Evolutionary conservation across 2,797 vertebrate genomes (phyloP).

Genomic region (Enoplosus armatus): DNA sequence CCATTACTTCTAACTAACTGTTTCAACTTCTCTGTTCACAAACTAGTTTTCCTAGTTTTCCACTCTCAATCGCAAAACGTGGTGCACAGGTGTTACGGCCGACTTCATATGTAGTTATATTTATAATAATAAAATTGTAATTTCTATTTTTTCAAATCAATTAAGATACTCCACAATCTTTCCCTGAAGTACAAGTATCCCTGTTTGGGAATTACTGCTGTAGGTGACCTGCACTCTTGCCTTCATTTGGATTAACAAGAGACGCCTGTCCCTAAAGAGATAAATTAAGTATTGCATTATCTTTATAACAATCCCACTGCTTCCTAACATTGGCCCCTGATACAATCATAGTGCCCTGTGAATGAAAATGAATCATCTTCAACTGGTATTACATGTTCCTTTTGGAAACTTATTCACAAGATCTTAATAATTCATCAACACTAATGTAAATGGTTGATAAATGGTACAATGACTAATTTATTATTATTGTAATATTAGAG

Average conservation of each 20-base stretch:
- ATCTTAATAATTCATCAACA: constrained; percentile 82
- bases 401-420: constrained; percentile 78
- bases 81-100: neutral
- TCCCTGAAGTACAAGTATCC: neutral
- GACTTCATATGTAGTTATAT: neutral
- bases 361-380: constrained; percentile 68
- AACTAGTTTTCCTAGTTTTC: neutral
- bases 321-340: constrained; percentile 20
- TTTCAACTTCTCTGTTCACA: neutral
- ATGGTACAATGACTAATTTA: constrained; percentile 83
- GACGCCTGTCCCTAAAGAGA: constrained; percentile 15
- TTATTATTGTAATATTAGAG: constrained; percentile 85
- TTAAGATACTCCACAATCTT: neutral
- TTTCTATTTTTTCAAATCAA: neutral
- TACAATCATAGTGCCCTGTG: constrained; percentile 20
- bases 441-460: constrained; percentile 85
- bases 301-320: constrained; percentile 40
- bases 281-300: constrained; percentile 46
- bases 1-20: neutral
- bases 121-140: neutral
- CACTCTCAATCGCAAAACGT: neutral
- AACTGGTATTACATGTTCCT: constrained; percentile 78
- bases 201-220: neutral
- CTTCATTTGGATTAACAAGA: constrained; percentile 29
- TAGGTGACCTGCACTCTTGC: neutral